These are phyloP conservation scores for Toxostoma redivivum DNA, from an alignment of 2,113 vertebrate species.

Conservation along the genomic window DNA sequence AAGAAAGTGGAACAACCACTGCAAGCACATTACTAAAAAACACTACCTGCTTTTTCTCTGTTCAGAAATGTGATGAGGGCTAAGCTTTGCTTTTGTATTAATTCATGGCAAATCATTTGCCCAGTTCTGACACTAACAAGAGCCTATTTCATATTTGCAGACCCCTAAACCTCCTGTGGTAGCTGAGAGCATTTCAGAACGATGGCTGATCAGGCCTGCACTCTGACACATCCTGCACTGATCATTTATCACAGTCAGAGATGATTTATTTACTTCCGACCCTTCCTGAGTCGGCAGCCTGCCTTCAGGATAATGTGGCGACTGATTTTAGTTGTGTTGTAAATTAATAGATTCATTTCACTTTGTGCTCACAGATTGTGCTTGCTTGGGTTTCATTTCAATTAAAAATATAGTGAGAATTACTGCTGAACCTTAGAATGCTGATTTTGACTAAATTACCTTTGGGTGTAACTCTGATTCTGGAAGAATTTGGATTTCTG, in stretches of 20 bases:
- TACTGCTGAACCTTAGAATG: not conserved
- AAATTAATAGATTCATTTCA: constrained; percentile 34
- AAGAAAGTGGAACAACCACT: not conserved
- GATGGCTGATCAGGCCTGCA: constrained; percentile 13
- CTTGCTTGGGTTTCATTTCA: not conserved
- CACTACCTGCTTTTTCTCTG: not conserved
- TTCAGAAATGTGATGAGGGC: not conserved
- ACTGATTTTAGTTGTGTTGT: not conserved
- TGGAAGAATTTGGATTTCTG: not conserved
- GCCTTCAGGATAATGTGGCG: not conserved
- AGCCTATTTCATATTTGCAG: constrained; percentile 41
- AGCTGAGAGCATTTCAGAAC: constrained; percentile 3
- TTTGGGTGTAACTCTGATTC: not conserved
- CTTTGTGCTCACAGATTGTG: not conserved
- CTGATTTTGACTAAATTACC: not conserved
- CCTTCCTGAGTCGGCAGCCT: constrained; percentile 6
- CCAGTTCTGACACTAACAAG: constrained; percentile 36
- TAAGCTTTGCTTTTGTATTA: not conserved
- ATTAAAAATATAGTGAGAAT: not conserved
- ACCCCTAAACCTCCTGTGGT: constrained; percentile 5
- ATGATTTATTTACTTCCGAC: constrained; percentile 62
- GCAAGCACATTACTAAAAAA: not conserved
- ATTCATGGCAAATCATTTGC: constrained; percentile 31
- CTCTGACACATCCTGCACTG: constrained; percentile 19
- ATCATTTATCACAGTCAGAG: constrained; percentile 49